Conservation (phyloP, 2,113 vertebrate genomes). For the Balaeniceps rex region DNA sequence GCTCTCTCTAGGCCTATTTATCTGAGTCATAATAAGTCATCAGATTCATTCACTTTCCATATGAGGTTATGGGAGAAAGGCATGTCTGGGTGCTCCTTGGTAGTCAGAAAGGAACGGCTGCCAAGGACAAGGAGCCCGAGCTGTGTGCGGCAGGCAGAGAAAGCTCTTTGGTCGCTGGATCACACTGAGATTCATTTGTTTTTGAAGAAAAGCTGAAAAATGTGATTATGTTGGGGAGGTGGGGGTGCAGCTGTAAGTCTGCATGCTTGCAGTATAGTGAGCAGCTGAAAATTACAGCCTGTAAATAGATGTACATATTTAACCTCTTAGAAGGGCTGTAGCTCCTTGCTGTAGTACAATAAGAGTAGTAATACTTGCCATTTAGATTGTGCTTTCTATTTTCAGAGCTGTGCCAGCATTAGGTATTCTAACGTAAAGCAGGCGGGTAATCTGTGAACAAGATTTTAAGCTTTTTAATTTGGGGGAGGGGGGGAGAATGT, state of each 20-base stretch:
- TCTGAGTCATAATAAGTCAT: constrained; percentile 20
- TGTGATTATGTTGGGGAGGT: background rate
- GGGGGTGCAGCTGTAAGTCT: background rate
- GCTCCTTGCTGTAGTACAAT: constrained; percentile 5
- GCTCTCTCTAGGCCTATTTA: background rate
- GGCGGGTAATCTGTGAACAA: background rate
- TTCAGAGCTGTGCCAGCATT: background rate
- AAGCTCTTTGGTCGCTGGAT: background rate
- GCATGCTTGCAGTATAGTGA: background rate
- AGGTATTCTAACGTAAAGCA: background rate
- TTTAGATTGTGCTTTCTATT: constrained; percentile 11
- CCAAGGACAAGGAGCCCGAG: background rate
- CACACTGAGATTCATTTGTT: background rate
- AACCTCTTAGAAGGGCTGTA: background rate
- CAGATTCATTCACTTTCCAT: constrained; percentile 1
- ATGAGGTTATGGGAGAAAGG: background rate
- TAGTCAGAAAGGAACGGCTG: background rate
- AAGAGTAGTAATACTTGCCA: background rate
- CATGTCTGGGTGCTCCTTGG: constrained; percentile 8
- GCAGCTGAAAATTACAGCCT: background rate
- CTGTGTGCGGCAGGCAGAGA: background rate
- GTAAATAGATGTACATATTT: background rate
- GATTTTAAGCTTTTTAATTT: background rate
- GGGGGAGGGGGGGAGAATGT: background rate
- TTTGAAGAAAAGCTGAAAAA: constrained; percentile 14